Evolutionary conservation across 1,140 invertebrate genomes (phyloP), one percentile per base, ranked within the genome.

Genomic region (Plectrocnemia conspersa): DNA sequence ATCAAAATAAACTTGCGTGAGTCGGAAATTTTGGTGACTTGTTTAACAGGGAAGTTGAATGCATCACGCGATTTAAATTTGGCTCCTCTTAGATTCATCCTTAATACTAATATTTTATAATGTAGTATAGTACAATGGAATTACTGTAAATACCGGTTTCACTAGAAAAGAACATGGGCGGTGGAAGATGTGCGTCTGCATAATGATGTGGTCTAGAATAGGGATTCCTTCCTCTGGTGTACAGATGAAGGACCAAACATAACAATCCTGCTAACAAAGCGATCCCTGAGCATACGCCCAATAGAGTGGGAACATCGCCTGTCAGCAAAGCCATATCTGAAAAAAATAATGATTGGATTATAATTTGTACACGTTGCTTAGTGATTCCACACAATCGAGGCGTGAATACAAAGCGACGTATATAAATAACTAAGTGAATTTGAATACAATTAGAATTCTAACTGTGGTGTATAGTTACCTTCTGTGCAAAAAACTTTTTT

Each of bases 231-330:
- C 78, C 77, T 57, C 77, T 71, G 13, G 80, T 82, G 72, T 90
- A 92, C 52, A 92, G 75, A 67, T 88, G 87, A 61, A 92, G 72
- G 52, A 91, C 88, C 76, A 91, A 88, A 73, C 89, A 91, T 61
- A 91, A 86, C 59, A 91, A 77, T 19, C 82, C 87, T 6, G 85
- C 88, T 64, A 92, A 78, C 64, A 91, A 81, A 42, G 87, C 86
- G 66, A 92, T 84, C 27, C 88, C 88, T 52, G 87, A 83, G 61
- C 84, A 80, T 24, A 91, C 85, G 52, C 85, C 86, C 65, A 91
- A 75, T 64, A 92, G 75, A 47, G 88, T 89, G 59, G 86, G 84
- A 65, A 90, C 76, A 73, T 91, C 85, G 53, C 86, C 86, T 59
- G 84, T 84, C 77, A 91, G 81, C 73, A 88, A 74, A 64, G 84